Evolutionary conservation across 92 coral and sea anemone species (phyloP), one percentile per base, ranked within the genome.

Genomic region (Zoanthus gigantus): DNA sequence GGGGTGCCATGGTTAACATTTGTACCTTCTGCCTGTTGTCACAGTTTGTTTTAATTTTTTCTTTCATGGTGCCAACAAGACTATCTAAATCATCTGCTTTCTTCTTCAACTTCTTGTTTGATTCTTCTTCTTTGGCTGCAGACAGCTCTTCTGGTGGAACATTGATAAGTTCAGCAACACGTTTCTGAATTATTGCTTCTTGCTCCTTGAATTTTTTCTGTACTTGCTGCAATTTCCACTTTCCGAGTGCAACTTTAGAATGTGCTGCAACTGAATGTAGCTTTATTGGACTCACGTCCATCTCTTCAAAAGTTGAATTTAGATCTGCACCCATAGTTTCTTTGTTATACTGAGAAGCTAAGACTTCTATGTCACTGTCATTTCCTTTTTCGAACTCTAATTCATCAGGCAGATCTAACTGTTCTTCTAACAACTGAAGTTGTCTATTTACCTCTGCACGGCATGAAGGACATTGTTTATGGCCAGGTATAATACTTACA

Each of bases 401-500:
- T n/a, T 81, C 86, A 81, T 30, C 84, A 17, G 48, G 14, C 32
- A 0, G 72, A 15, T 29, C 72, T 69, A n/a, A 57, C 60, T 50
- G 42, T 3, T 57, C 63, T 57, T 57, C 63, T 57, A 57, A 57
- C 63, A 57, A 57, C 16, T 0, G 63, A 57, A 69, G 74, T 69
- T 44, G 13, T 30, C 44, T 69, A 30, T 74, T 53, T 68, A 68
- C 67, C 45, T 60, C 91, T 82, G 44, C 29, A 2, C 91, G 83
- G 72, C 91, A 88, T 30, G 91, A 29, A 7, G 88, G 28, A 76
- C 91, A 82, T 65, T 56, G 72, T 71, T 65, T 88, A 78, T 83
- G 78, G 60, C 88, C 83, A 74, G 91, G 91, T 44, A 37, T 11
- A 68, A 68, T 16, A 68, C 73, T 68, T 31, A 68, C 23, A 1